Conservation (phyloP, 2,888 invertebrate genomes). For the Furcula furcula region DNA sequence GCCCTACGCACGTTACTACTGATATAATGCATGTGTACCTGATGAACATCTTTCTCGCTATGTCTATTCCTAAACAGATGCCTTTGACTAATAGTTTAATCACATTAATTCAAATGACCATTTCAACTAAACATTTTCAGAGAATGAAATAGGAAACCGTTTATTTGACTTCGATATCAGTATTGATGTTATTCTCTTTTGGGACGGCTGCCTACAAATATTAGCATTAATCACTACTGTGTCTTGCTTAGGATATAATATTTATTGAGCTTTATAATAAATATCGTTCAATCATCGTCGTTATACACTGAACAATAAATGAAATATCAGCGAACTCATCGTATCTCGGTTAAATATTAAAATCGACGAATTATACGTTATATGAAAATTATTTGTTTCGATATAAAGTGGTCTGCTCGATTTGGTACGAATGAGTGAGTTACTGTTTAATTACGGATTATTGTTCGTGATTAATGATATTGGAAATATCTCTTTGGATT, state of each 20-base stretch:
- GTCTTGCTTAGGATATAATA: neutral
- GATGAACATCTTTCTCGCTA: no score
- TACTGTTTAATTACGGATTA: constrained; percentile 30
- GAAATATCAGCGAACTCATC: constrained; percentile 7
- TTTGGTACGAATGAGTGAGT: constrained; percentile 29
- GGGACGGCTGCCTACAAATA: neutral
- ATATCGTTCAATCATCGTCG: constrained; percentile 13
- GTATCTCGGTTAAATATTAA: constrained; percentile 12
- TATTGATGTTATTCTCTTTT: neutral
- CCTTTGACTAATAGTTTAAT: no score
- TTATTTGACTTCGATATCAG: constrained; percentile 1
- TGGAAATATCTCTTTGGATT: constrained; percentile 8
- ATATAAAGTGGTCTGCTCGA: constrained; percentile 15
- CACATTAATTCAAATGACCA: no score
- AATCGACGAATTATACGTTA: constrained; percentile 18
- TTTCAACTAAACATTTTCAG: no score
- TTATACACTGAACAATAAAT: constrained; percentile 11
- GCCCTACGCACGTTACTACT: no score
- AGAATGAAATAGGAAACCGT: no score
- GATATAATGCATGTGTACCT: no score
- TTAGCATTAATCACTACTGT: constrained; percentile 1
- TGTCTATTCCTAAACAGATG: no score
- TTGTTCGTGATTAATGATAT: constrained; percentile 20
- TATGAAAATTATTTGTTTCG: constrained; percentile 19
- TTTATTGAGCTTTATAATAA: constrained; percentile 5